Percentiles rank a stretch among this genome's conserved stretches.
phyloP scores from a whole-genome alignment of 2,888 invertebrate species.

The Digitonthophagus gazella region DNA sequence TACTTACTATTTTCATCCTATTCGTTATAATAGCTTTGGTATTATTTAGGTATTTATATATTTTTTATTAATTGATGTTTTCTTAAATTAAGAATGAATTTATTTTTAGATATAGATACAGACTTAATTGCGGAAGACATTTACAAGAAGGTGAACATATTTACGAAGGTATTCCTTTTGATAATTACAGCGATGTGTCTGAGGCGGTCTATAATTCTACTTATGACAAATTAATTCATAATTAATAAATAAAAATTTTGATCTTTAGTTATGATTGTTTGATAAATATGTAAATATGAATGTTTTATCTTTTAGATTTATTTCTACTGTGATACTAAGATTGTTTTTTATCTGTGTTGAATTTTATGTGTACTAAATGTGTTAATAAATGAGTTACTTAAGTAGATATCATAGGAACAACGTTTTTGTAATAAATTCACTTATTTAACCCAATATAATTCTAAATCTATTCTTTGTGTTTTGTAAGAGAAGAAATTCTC shows the following conservation, averaged over 20 bases:
- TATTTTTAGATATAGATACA: constrained; percentile 9
- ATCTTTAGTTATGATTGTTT: constrained; percentile 17
- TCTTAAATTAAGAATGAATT: not conserved
- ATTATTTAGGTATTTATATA: not conserved
- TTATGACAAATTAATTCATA: constrained; percentile 40
- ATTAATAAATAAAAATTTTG: constrained; percentile 31
- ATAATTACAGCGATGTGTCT: constrained; percentile 38
- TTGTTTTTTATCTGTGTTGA: not conserved
- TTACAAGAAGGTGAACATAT: constrained; percentile 38
- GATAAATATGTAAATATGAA: not conserved
- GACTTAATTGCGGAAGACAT: not conserved
- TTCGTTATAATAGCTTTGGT: not conserved
- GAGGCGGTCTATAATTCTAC: constrained; percentile 41
- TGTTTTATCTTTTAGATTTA: not conserved
- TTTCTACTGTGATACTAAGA: not conserved
- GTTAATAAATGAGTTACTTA: no score
- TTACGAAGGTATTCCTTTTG: constrained; percentile 47
- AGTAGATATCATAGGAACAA: no score
- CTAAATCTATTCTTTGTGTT: no score
- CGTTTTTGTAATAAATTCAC: no score
- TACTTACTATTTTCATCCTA: constrained; percentile 1
- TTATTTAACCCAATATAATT: no score
- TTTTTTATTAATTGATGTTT: not conserved
- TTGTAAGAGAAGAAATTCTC: no score
- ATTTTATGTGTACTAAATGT: not conserved